phyloP scores from a whole-genome alignment of 1,140 invertebrate genomes.

The Drosophila persimilis region DNA sequence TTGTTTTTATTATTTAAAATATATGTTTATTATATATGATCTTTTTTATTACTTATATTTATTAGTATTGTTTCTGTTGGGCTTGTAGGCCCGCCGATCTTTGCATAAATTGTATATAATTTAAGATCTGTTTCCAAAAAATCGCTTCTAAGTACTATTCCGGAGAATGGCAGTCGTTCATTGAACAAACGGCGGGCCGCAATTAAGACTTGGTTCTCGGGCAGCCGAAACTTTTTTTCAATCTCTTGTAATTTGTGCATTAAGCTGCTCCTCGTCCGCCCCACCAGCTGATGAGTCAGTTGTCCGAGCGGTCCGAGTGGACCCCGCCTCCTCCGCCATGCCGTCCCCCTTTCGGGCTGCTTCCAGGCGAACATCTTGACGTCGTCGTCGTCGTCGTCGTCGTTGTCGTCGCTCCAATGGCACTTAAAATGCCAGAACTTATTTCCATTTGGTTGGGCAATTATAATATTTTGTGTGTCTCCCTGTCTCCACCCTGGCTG shows the following conservation, averaged over 20 bases:
- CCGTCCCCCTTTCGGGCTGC: conserved; percentile 5
- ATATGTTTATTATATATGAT: no score
- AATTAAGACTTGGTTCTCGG: background rate
- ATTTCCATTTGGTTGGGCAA: conserved; percentile 79
- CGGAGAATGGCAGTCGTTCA: no score
- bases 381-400: conserved; percentile 44
- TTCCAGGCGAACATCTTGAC: conserved; percentile 50
- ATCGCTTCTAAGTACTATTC: no score
- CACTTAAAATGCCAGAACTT: conserved; percentile 79
- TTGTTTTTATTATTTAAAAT: no score
- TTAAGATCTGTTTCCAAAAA: no score
- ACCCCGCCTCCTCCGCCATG: no score
- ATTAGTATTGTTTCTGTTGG: no score
- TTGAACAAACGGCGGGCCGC: no score
- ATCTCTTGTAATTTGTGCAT: conserved; percentile 7
- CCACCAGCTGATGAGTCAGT: conserved; percentile 15
- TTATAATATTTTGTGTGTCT: conserved; percentile 75
- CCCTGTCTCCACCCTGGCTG: background rate
- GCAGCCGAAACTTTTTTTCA: conserved; percentile 4
- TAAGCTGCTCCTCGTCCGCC: conserved; percentile 10
- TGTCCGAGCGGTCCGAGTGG: background rate
- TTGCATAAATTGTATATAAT: no score
- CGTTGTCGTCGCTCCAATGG: conserved; percentile 59
- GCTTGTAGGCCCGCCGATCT: no score
- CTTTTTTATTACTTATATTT: no score